Conservation (phyloP, 2,113 vertebrate species). For the Eubucco bourcierii region DNA sequence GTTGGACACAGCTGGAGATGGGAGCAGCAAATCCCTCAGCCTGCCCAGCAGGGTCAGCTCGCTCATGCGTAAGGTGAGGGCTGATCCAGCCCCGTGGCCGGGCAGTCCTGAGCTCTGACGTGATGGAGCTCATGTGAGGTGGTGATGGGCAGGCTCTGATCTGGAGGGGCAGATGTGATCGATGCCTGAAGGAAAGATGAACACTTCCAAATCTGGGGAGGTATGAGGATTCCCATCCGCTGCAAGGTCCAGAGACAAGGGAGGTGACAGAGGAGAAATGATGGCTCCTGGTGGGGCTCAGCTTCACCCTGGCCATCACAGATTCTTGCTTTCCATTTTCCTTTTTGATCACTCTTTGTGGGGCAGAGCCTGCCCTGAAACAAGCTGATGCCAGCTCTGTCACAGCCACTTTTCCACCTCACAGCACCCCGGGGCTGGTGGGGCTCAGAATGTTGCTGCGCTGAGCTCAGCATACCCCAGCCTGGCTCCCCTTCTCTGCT, state of each 20-base stretch:
- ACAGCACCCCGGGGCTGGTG: accelerated
- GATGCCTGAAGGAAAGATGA: neutral
- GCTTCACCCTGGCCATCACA: neutral
- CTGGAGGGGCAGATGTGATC: accelerated
- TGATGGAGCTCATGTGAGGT: accelerated
- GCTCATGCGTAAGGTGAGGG: neutral
- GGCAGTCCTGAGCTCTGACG: neutral
- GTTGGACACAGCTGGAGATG: accelerated
- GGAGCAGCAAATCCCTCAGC: neutral
- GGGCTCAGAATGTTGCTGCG: neutral
- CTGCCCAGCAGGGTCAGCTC: neutral
- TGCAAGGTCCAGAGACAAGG: neutral
- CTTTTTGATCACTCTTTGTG: neutral
- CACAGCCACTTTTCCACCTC: neutral
- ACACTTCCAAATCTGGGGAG: neutral
- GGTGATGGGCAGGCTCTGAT: accelerated
- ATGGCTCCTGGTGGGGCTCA: neutral
- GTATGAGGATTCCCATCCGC: accelerated
- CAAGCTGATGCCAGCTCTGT: slow-evolving; percentile 40
- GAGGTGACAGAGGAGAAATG: neutral
- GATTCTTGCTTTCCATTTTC: neutral
- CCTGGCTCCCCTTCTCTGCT: neutral
- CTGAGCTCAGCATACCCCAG: neutral
- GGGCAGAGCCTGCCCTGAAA: neutral
- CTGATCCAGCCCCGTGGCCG: accelerated